These are phyloP conservation scores for Chloroclysta siterata DNA, from an alignment of 2,888 invertebrate species.

Conservation along the genomic window DNA sequence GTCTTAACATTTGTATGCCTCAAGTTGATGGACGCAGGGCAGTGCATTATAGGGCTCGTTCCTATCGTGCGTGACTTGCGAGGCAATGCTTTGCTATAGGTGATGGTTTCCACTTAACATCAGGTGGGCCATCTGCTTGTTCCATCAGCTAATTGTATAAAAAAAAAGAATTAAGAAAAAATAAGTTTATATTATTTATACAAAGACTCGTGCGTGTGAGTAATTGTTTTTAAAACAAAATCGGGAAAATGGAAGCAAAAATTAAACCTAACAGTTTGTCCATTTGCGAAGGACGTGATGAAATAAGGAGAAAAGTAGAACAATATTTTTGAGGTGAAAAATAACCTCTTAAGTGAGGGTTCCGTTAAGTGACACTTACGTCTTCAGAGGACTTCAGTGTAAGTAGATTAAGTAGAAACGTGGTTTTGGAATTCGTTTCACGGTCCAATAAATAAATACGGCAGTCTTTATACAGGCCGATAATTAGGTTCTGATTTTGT, in stretches of 20 bases:
- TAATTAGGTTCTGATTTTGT: neutral
- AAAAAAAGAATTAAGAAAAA: too few relatives aligned
- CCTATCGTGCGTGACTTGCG: too few relatives aligned
- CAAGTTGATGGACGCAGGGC: too few relatives aligned
- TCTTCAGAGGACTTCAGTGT: conserved; percentile 25
- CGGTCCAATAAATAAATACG: conserved; percentile 6
- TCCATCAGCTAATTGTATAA: too few relatives aligned
- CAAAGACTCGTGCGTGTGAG: too few relatives aligned
- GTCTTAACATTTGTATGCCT: too few relatives aligned
- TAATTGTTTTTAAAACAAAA: too few relatives aligned
- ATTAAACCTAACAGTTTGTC: conserved; percentile 16
- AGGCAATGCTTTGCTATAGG: too few relatives aligned
- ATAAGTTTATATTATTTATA: too few relatives aligned
- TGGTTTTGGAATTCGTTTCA: conserved; percentile 16
- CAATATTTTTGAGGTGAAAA: conserved; percentile 32
- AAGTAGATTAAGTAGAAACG: conserved; percentile 24
- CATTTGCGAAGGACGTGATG: conserved; percentile 24
- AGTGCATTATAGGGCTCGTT: too few relatives aligned
- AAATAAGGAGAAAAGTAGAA: conserved; percentile 26
- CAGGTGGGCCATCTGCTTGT: too few relatives aligned
- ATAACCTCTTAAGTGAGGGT: conserved; percentile 33
- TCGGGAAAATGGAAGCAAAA: neutral
- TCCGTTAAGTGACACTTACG: conserved; percentile 32
- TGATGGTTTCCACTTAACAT: too few relatives aligned
- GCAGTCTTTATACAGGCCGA: neutral